phyloP scores from a whole-genome alignment of 2,888 invertebrate species.

The Limnephilus marmoratus region DNA sequence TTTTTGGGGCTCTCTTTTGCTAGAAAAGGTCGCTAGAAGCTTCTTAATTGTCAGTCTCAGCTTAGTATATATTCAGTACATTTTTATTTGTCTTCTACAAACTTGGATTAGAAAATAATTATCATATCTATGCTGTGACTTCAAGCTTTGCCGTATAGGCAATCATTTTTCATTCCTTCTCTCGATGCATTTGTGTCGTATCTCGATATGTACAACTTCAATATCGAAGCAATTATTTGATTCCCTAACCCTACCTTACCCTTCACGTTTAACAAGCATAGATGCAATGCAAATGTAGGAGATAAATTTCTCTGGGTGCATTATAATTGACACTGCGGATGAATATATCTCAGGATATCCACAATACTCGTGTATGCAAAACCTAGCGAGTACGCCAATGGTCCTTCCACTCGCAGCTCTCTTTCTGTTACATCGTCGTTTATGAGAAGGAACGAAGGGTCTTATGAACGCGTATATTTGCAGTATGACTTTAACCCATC shows the following conservation, averaged over 20 bases:
- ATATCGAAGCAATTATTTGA: neutral
- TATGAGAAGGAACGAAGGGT: neutral
- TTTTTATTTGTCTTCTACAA: neutral
- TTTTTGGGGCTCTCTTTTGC: neutral
- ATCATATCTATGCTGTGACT: neutral
- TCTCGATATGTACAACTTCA: neutral
- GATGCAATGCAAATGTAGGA: conserved; percentile 30
- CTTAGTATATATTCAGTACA: neutral
- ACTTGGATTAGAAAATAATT: neutral
- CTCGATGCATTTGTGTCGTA: neutral
- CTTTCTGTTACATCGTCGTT: neutral
- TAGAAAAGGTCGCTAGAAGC: neutral
- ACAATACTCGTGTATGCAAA: neutral
- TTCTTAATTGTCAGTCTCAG: neutral
- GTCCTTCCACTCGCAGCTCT: neutral
- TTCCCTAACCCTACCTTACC: neutral
- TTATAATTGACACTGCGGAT: conserved; percentile 40
- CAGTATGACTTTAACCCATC: neutral
- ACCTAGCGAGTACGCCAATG: neutral
- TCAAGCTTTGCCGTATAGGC: neutral
- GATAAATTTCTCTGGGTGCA: conserved; percentile 31
- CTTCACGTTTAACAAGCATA: conserved; percentile 9
- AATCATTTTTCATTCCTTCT: neutral
- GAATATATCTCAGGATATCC: conserved; percentile 14
- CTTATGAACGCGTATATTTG: neutral